Base-by-base conservation (phyloP, 2,797 vertebrate genomes). In the Cossypha heuglini region DNA sequence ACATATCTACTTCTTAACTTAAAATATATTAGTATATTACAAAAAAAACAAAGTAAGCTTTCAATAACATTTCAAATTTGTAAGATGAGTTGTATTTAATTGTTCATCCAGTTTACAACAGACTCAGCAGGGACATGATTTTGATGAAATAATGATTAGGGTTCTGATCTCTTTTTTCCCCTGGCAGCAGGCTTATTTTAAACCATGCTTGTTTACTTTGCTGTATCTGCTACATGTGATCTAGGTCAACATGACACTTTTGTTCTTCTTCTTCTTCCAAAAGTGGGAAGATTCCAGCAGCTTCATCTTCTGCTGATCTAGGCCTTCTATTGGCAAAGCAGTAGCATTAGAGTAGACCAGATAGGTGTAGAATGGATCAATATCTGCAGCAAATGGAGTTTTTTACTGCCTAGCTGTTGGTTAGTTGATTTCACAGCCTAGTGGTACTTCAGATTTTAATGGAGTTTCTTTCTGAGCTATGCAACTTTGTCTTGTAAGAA, bases 131-230 rank as follows among this genome's bases (percentile, higher is more conserved):
- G 18, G 49, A 25, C 11, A 16, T 5, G 8, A 10, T 6, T 88
- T 86, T 59, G 52, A 22, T 51, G 28, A 73, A 7, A 64, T 5
- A 14, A 8, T 69, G 19, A 40, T 77, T n/a, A 48, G 3, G 3
- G 4, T 66, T 89, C 46, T 11, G 29, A 61, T 25, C 52, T 67
- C 45, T 31, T 24, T 13, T 14, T 43, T 31, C 5, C 31, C 7
- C 5, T 37, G 16, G 49, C n/a, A 1, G 0, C 9, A 11, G 31
- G 22, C 11, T 40, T 67, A 4, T 55, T 94, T 62, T 40, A 61
- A 81, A 59, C 20, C 2, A 5, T 1, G 1, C 33, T 58, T 88
- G 6, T 42, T 88, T 0, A 0, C 16, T 80, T 69, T 51, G 6
- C 33, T 62, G 2, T 37, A 31, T 62, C 40, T 71, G 52, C 25